Conservation (phyloP, 2,113 vertebrate species). For the Monarcha castaneiventris region DNA sequence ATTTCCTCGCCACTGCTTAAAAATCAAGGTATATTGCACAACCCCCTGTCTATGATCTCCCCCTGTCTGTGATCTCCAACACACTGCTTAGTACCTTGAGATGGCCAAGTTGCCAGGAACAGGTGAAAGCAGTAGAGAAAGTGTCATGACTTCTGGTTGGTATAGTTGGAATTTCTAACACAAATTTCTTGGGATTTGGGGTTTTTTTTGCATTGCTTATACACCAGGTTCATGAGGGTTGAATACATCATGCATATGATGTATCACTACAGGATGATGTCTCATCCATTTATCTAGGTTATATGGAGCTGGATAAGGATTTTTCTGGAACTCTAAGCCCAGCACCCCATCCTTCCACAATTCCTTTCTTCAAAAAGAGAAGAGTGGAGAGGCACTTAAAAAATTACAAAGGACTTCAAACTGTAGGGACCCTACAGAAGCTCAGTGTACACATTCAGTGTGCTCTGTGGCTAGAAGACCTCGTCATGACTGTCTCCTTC, state of each 20-base stretch:
- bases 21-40: neutral
- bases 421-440: neutral
- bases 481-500: neutral
- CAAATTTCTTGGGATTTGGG: neutral
- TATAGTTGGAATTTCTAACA: neutral
- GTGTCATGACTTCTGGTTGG: neutral
- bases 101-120: neutral
- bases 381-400: neutral
- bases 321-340: neutral
- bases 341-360: neutral
- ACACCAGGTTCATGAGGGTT: neutral
- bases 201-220: rapidly evolving
- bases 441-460: neutral
- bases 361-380: neutral
- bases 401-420: neutral
- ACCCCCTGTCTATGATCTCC: neutral
- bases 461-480: neutral
- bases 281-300: neutral
- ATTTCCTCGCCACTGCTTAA: neutral
- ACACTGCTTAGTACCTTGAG: neutral
- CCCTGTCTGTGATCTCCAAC: neutral
- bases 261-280: neutral
- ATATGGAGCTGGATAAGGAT: neutral
- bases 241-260: neutral
- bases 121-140: neutral